Percentiles rank a stretch among this genome's conserved stretches.
Evolutionary conservation across 1,140 invertebrate species (phyloP).

Genomic region (Bombus turneri): DNA sequence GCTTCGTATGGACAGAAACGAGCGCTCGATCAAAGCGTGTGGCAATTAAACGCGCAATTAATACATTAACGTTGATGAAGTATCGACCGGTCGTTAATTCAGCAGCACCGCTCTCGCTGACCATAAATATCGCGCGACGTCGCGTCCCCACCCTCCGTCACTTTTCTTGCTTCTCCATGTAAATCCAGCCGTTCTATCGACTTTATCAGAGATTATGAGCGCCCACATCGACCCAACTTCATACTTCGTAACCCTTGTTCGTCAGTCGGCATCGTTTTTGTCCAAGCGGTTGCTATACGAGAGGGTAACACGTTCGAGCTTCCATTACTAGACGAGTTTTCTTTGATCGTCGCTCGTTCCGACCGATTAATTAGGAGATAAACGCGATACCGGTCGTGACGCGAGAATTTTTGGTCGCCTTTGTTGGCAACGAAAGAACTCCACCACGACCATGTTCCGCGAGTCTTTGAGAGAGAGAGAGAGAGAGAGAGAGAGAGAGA

Average conservation of each 20-base stretch:
- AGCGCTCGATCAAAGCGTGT: slow-evolving; percentile 30
- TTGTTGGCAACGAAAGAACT: no score
- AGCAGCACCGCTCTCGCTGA: neutral
- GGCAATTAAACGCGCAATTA: slow-evolving; percentile 49
- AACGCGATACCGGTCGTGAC: slow-evolving; percentile 30
- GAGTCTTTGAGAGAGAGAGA: neutral
- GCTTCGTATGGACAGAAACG: slow-evolving; percentile 3
- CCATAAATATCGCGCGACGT: slow-evolving; percentile 32
- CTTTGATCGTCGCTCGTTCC: slow-evolving; percentile 20
- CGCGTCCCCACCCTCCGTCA: neutral
- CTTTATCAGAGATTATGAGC: neutral
- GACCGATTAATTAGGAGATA: slow-evolving; percentile 33
- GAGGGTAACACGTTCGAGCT: neutral
- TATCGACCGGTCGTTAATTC: slow-evolving; percentile 42
- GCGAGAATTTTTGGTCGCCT: neutral
- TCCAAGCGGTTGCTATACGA: neutral
- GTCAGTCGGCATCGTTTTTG: neutral
- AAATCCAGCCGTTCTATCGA: slow-evolving; percentile 26
- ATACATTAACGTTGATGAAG: slow-evolving; percentile 49
- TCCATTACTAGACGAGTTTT: neutral
- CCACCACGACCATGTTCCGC: neutral
- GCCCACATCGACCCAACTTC: neutral
- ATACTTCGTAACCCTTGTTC: neutral
- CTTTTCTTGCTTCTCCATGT: slow-evolving; percentile 19
- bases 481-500: neutral